Evolutionary conservation across 2,888 invertebrate genomes (phyloP).

Genomic region (Thera britannica): DNA sequence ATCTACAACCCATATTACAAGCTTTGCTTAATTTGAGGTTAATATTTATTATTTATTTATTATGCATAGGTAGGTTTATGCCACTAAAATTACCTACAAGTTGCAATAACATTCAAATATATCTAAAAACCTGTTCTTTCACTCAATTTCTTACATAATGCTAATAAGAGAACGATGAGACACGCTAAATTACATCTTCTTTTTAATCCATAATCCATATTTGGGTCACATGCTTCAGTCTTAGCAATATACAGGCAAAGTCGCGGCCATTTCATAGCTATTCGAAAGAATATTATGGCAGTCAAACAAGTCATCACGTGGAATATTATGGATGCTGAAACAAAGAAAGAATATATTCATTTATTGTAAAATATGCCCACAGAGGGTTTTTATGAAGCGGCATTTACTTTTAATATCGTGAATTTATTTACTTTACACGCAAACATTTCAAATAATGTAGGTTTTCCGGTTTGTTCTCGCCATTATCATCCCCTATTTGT

Average conservation of each 20-base stretch:
- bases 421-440: too few relatives aligned
- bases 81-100: too few relatives aligned
- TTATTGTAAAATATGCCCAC: not conserved
- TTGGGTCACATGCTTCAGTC: slow-evolving; percentile 58
- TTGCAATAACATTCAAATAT: too few relatives aligned
- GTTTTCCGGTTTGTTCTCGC: too few relatives aligned
- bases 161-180: slow-evolving; percentile 13
- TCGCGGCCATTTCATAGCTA: slow-evolving; percentile 64
- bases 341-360: slow-evolving; percentile 3
- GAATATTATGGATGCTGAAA: slow-evolving; percentile 61
- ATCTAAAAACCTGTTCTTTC: not conserved
- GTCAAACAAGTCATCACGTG: slow-evolving; percentile 52
- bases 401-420: too few relatives aligned
- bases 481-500: too few relatives aligned
- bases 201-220: slow-evolving; percentile 49
- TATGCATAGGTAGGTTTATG: too few relatives aligned
- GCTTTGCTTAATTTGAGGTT: too few relatives aligned
- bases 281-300: slow-evolving; percentile 55
- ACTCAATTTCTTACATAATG: slow-evolving; percentile 15
- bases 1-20: too few relatives aligned
- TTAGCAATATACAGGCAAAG: slow-evolving; percentile 55
- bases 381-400: too few relatives aligned
- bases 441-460: too few relatives aligned
- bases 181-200: slow-evolving; percentile 57
- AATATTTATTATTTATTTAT: too few relatives aligned